Percentiles rank a stretch among this genome's conserved stretches.
Conservation (phyloP, 2,797 vertebrate genomes). For the Gadopsis marmoratus region DNA sequence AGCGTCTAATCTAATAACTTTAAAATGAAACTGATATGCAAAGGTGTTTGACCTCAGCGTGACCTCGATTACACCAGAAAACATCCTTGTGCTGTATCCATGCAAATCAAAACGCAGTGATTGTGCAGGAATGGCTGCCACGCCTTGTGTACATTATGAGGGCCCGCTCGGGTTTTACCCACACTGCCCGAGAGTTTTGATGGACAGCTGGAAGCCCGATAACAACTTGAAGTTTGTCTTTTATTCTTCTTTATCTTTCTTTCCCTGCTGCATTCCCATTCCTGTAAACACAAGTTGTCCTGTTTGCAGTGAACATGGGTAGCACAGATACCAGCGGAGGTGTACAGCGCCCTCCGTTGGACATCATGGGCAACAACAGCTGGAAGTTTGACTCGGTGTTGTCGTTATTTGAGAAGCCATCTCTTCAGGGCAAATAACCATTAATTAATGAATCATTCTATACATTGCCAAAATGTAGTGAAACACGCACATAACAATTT, state of each 20-base stretch:
- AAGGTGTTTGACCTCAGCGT: background rate
- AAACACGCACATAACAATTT: background rate
- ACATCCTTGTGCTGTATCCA: slow-evolving; percentile 23
- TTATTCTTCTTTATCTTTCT: background rate
- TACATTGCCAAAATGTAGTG: background rate
- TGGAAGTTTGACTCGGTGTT: background rate
- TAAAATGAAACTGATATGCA: slow-evolving; percentile 1
- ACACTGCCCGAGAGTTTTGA: slow-evolving; percentile 6
- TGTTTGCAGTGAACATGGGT: background rate
- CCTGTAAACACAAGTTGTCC: background rate
- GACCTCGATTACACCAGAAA: background rate
- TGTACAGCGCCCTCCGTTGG: slow-evolving; percentile 64
- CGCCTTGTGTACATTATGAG: slow-evolving; percentile 31
- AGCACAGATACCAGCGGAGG: slow-evolving; percentile 23
- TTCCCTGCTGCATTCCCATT: background rate
- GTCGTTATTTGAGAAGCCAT: background rate
- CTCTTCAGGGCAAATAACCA: background rate
- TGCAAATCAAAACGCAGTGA: slow-evolving; percentile 48
- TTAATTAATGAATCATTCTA: background rate
- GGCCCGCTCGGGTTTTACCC: slow-evolving; percentile 8
- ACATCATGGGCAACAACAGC: background rate
- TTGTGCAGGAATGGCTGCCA: slow-evolving; percentile 19
- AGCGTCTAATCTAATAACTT: background rate
- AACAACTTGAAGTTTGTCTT: background rate
- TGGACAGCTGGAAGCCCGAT: slow-evolving; percentile 8